Base-by-base conservation (phyloP, 1,140 invertebrate genomes). In the Lordiphosa mommai region DNA sequence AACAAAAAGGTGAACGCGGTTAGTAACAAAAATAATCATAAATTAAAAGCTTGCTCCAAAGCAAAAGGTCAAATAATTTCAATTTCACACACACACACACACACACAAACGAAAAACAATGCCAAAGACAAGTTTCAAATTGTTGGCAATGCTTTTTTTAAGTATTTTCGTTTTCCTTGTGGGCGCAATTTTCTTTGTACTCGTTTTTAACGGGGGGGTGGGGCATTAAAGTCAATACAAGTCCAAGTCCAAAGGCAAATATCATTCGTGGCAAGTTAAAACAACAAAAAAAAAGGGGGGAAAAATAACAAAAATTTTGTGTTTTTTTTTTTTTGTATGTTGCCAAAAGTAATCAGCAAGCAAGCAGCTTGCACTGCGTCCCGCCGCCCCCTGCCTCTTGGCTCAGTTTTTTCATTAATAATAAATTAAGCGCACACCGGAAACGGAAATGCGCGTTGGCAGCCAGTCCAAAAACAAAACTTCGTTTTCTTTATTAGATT, bases 61-160 rank as follows among this genome's bases (percentile, higher is more conserved):
- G 52, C 63, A 47, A 66, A 50, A 66, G 52, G 63, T 66, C 63
- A 66, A 66, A 66, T 66, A 66, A 43, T 66, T 67, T 66, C 63
- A 66, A 66, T 66, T n/a, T n/a, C n/a, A n/a, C n/a, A n/a, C n/a
- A n/a, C n/a, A 66, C 33, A 23, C n/a, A n/a, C n/a, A 13, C 16
- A 10, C 6, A 36, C 41, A 7, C 23, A 32, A 34, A 41, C 0
- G n/a, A 10, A 43, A 32, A 13, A 4, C 36, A 13, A 14, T 2
- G 13, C 36, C 13, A 17, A 37, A 36, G 10, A 36, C 10, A 36
- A 41, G 40, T 48, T 60, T 33, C 20, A 23, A 23, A 23, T 23
- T 20, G 30, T 27, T 33, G 41, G 23, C 52, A 17, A 61, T 61
- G 52, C 41, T 27, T 58, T 27, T 58, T 61, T 60, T 27, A 27